A percentile compares a stretch with the other conserved stretches of the same genome.
These are phyloP conservation scores for Clinocottus analis DNA, from an alignment of 2,113 vertebrate species.

Conservation along the genomic window DNA sequence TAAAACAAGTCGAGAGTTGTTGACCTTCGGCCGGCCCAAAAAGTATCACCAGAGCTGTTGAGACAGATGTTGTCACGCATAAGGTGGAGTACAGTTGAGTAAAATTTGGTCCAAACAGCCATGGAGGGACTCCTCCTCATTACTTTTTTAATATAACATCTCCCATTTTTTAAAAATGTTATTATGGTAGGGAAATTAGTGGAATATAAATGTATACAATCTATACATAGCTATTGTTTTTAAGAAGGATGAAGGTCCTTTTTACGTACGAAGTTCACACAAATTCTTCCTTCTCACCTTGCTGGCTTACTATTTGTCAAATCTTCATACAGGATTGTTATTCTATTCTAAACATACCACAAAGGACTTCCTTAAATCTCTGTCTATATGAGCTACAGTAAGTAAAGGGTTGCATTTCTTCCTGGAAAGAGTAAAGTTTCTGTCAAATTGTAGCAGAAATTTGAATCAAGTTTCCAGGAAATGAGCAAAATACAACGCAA, in stretches of 20 bases:
- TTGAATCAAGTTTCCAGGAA: background rate
- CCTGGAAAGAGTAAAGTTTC: too few relatives aligned
- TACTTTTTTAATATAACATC: background rate
- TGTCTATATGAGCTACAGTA: too few relatives aligned
- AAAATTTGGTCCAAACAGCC: background rate
- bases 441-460: too few relatives aligned
- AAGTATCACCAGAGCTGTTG: background rate
- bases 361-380: background rate
- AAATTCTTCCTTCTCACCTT: background rate
- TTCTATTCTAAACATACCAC: conserved; percentile 4
- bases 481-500: background rate
- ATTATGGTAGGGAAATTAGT: background rate
- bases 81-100: background rate
- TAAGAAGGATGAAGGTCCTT: background rate
- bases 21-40: background rate
- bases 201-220: conserved; percentile 6
- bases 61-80: background rate
- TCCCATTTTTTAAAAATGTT: background rate
- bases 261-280: too few relatives aligned
- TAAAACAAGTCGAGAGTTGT: background rate
- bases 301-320: background rate
- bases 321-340: conserved; percentile 7
- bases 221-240: background rate
- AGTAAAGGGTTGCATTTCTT: too few relatives aligned
- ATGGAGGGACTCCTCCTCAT: too few relatives aligned